Evolutionary conservation across 2,113 vertebrate genomes (phyloP), one percentile per base, ranked within the genome.

Genomic region (Ovibos moschatus): DNA sequence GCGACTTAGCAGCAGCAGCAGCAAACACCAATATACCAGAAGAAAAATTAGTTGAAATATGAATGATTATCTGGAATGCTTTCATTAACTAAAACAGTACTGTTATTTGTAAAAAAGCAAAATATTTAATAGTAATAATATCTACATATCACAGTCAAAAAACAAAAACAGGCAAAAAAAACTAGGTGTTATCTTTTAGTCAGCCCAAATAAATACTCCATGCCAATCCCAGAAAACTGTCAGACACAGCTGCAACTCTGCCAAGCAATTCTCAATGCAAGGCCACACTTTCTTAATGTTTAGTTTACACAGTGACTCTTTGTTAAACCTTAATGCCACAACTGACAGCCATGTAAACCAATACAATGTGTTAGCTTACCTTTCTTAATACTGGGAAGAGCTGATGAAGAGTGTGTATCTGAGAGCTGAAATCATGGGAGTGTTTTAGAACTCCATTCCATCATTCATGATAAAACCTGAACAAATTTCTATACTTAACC

Each of bases 311-410:
- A 88, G 40, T 64, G 90, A 78, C 47, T 95, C 94, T 98, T 94
- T 97, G 94, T 90, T 78, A 97, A 51, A 47, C 94, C 83, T 97
- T 97, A 36, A 53, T 50, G 50, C 85, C 93, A 43, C 55, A 93
- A 84, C 15, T 60, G 86, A 23, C 93, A 84, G 28, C 6, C 21
- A 27, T 43, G 64, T 83, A 98, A 86, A 82, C 83, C 98, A 87
- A 85, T 36, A 97, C 82, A 87, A 36, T 78, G 96, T 98, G 33
- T 90, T 74, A 67, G 57, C 58, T 97, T 78, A 89, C 58, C 53
- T 85, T 93, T 58, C 57, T 62, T 40, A 74, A 53, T 28, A 96
- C 60, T 58, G 78, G 30, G 47, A 96, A 96, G 58, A 94, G 15
- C 21, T 90, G 58, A 96, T 27, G 62, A 93, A 87, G 19, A 62